Percentiles rank a stretch among this genome's conserved stretches.
Evolutionary conservation across 2,888 invertebrate species (phyloP).

Genomic region (Diadromus collaris): DNA sequence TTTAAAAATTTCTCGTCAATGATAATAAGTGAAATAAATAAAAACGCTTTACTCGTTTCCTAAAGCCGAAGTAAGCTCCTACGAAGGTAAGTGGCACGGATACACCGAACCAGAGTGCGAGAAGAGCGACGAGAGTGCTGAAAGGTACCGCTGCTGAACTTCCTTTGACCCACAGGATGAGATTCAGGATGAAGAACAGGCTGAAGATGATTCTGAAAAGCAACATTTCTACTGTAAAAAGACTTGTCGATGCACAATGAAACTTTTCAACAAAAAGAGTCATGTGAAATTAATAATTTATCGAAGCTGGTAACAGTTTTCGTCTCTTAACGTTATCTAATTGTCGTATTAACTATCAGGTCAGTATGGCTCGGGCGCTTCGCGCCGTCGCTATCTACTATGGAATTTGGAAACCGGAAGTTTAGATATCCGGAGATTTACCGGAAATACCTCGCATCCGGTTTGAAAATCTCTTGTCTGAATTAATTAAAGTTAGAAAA

Average conservation of each 20-base stretch:
- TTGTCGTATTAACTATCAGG: neutral
- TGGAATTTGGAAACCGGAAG: neutral
- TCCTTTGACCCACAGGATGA: constrained; percentile 97
- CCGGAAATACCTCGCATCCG: neutral
- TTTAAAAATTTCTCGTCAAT: neutral
- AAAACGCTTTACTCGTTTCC: constrained; percentile 89
- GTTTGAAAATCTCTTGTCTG: neutral
- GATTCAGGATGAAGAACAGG: constrained; percentile 98
- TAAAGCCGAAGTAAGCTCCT: constrained; percentile 99
- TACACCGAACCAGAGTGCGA: constrained; percentile 99
- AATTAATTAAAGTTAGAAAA: neutral
- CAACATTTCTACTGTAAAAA: neutral
- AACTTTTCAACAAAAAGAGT: neutral
- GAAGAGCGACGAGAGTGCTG: constrained; percentile 95
- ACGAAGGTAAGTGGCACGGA: constrained; percentile 98
- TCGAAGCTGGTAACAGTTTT: neutral
- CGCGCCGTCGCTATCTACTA: neutral
- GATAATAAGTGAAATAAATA: neutral
- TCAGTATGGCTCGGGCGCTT: neutral
- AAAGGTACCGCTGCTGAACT: constrained; percentile 99
- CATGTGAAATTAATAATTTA: neutral
- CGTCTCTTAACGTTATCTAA: neutral
- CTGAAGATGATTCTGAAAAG: constrained; percentile 92
- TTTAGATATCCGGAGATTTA: neutral
- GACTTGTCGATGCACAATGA: neutral